Evolutionary conservation across 2,797 vertebrate species (phyloP), one percentile per base, ranked within the genome.

Genomic region (Gephyroberyx darwinii): DNA sequence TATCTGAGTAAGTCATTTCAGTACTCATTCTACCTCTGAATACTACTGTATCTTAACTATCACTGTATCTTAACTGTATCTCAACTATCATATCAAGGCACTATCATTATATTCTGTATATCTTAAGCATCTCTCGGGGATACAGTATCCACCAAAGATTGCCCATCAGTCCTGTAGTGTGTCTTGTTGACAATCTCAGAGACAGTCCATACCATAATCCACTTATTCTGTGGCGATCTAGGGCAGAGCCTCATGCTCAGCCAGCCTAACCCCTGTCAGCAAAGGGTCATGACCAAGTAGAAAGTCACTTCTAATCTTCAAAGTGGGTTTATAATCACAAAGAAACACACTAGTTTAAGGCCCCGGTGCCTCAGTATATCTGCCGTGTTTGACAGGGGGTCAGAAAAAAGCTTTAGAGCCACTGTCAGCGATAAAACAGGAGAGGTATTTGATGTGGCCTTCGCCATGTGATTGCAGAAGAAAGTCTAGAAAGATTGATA

Each of bases 291-390:
- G 52, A 31, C 22, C 8, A 10, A 22, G 22, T 19, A 74, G 45
- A 74, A 73, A 71, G 65, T 80, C 65, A 13, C 53, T 66, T 71
- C 31, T 50, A 66, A 76, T 75, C 74, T 83, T 52, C 65, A 55
- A 69, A 50, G 41, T 35, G 41, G 41, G 10, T 9, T 39, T 75
- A 60, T 53, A 51, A 63, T 43, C 20, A 53, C 51, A 60, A 30
- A 58, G 58, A 39, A 31, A 37, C 63, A 26, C 2, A 3, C 30
- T 19, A 14, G 37, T 54, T 62, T 66, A 41, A 68, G 68, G 73
- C 31, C 10, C 3, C 33, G 3, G 26, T 61, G 31, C 31, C 31
- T 33, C 33, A 35, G 8, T 5, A 35, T 35, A 17, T 65, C 53
- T 65, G 17, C 7, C 10, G 17, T 37, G 19, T 72, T 77, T 65